Percentiles rank a stretch among this genome's conserved stretches.
These are phyloP conservation scores for Dermatophagoides farinae DNA, from an alignment of 1,140 invertebrate species.

Conservation along the genomic window DNA sequence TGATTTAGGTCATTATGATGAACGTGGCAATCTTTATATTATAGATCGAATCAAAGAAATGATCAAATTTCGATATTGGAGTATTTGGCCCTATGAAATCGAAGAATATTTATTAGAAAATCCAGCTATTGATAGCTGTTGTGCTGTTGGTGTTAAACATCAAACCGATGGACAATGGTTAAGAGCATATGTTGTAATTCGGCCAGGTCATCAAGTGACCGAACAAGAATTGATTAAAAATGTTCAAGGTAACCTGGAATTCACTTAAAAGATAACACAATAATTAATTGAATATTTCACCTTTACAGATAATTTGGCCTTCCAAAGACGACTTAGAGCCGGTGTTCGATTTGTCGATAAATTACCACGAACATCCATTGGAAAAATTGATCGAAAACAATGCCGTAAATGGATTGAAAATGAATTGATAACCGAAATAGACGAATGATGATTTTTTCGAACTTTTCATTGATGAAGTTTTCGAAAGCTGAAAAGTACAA, in stretches of 20 bases:
- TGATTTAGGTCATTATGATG: slow-evolving; percentile 22
- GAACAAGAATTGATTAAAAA: slow-evolving; percentile 12
- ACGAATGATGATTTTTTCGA: too few relatives aligned
- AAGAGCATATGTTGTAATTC: slow-evolving; percentile 19
- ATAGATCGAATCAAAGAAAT: slow-evolving; percentile 22
- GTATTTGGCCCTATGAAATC: slow-evolving; percentile 20
- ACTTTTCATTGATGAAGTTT: too few relatives aligned
- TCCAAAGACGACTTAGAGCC: slow-evolving; percentile 22
- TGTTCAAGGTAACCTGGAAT: too few relatives aligned
- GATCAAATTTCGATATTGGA: slow-evolving; percentile 21
- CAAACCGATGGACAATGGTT: slow-evolving; percentile 70
- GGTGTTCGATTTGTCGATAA: slow-evolving; percentile 23
- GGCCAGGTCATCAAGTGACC: slow-evolving; percentile 4
- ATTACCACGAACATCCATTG: slow-evolving; percentile 23
- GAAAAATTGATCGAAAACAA: slow-evolving; percentile 17
- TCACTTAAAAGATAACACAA: slow-evolving; percentile 9
- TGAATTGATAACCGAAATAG: not conserved
- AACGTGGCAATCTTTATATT: slow-evolving; percentile 20
- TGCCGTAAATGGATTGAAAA: not conserved
- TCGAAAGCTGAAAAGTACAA: too few relatives aligned
- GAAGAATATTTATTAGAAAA: slow-evolving; percentile 42
- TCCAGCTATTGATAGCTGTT: slow-evolving; percentile 56
- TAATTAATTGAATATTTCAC: not conserved
- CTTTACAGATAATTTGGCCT: slow-evolving; percentile 21
- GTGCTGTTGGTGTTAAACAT: slow-evolving; percentile 72